Base-by-base conservation (phyloP, 1,140 invertebrate species). In the Druon quercuslanigerum region DNA sequence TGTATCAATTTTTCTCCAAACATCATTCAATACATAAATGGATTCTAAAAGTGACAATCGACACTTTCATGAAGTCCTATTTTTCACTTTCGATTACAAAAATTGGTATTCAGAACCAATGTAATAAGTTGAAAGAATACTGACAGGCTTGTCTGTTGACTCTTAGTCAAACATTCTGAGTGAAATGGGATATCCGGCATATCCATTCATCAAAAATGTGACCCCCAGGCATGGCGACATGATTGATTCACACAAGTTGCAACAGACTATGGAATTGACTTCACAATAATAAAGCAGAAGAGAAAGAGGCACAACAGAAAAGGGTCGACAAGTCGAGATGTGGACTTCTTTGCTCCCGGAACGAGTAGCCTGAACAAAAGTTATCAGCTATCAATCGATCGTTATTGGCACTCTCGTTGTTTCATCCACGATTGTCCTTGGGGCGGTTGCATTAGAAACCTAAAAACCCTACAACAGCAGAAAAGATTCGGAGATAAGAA, bases 351-450 rank as follows among this genome's bases (percentile, higher is more conserved):
- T 54, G 17, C n/a, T 54, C 17, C 17, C 16, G n/a, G 9, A 54
- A 17, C 7, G 52, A 54, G 52, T 17, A 19, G 52, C 52, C 8
- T 46, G 40, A 54, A 54, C n/a, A 54, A 33, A 33, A 54, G 17
- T 54, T 54, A 54, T 54, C 19, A 54, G 52, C 17, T 54, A 54
- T 54, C 52, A 19, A 54, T 6, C 16, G 52, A 54, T 54, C 52
- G 52, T n/a, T 60, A 74, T 50, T 57, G 56, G 73, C 56, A 74
- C 50, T 46, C 40, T 46, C 9, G 8, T 40, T 57, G 73, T 57
- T 50, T 19, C 56, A 60, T 46, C 40, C 40, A 46, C 40, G 40
- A 74, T 74, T 74, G 73, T 60, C 56, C 66, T 66, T 74, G 8
- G n/a, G 40, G 17, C 11, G 50, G n/a, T 60, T 57, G 56, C 33